Evolutionary conservation across 2,888 invertebrate species (phyloP).

Genomic region (Parelbella ahira): DNA sequence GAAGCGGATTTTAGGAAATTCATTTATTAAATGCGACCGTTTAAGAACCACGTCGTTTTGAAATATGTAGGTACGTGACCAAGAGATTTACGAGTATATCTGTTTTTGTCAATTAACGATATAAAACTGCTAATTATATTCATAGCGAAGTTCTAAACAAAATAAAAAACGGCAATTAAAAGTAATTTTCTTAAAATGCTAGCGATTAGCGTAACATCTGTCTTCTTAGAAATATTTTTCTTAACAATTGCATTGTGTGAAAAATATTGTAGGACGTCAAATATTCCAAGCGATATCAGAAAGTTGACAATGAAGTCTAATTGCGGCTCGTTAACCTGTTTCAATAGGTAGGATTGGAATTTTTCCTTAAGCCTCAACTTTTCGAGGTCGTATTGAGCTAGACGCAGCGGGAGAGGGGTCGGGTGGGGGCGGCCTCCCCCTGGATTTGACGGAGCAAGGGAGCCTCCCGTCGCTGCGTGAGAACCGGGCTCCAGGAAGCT

Average conservation of each 20-base stretch:
- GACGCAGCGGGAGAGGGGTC: conserved; percentile 45
- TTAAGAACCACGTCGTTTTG: no score
- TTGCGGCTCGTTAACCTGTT: conserved; percentile 35
- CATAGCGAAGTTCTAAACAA: no score
- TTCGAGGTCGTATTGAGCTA: conserved; percentile 64
- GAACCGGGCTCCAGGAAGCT: conserved; percentile 35
- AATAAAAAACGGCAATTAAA: not conserved
- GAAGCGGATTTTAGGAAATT: no score
- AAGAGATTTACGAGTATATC: no score
- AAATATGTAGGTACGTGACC: no score
- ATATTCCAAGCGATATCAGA: conserved; percentile 12
- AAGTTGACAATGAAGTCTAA: conserved; percentile 33
- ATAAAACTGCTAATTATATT: not conserved
- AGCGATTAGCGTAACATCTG: not conserved
- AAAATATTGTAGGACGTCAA: conserved; percentile 2
- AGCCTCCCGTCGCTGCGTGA: conserved; percentile 37
- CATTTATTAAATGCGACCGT: no score
- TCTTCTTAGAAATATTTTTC: not conserved
- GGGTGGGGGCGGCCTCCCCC: conserved; percentile 18
- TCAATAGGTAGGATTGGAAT: conserved; percentile 30
- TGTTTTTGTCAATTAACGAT: no score
- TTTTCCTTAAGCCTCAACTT: conserved; percentile 47
- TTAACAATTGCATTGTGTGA: conserved; percentile 1
- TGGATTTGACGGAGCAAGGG: no score
- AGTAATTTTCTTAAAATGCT: not conserved